These are phyloP conservation scores for Erpornis zantholeuca DNA, from an alignment of 2,113 vertebrate genomes.

Conservation along the genomic window DNA sequence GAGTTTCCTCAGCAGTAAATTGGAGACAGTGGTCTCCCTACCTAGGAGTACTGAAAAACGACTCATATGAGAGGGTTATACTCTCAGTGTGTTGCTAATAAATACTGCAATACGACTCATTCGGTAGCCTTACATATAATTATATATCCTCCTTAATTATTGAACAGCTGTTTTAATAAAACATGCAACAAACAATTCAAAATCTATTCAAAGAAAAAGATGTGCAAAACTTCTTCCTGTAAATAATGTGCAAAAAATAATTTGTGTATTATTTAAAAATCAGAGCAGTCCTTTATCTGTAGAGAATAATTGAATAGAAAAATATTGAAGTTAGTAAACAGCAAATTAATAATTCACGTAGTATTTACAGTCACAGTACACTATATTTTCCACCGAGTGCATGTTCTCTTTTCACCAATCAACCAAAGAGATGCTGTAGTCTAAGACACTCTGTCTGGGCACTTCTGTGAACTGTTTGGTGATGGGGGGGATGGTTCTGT, in stretches of 20 bases:
- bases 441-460: not conserved
- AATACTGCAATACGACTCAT: not conserved
- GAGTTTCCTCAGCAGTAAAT: not conserved
- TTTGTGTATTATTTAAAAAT: constrained; percentile 46
- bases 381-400: not conserved
- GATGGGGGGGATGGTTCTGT: not conserved
- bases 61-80: not conserved
- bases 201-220: constrained; percentile 39
- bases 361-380: constrained; percentile 27
- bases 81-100: not conserved
- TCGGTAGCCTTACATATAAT: not conserved
- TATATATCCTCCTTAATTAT: constrained; percentile 55
- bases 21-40: not conserved
- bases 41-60: not conserved
- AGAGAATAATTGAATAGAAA: constrained; percentile 41
- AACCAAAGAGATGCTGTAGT: not conserved
- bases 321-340: constrained; percentile 48
- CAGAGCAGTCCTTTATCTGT: not conserved
- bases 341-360: constrained; percentile 44
- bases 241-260: constrained; percentile 44
- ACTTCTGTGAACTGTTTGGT: not conserved
- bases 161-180: constrained; percentile 56
- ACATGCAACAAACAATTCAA: constrained; percentile 52
- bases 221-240: constrained; percentile 17
- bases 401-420: fast-evolving